Conservation (phyloP, 1,140 invertebrate species). For the Ganaspis sp. region DNA sequence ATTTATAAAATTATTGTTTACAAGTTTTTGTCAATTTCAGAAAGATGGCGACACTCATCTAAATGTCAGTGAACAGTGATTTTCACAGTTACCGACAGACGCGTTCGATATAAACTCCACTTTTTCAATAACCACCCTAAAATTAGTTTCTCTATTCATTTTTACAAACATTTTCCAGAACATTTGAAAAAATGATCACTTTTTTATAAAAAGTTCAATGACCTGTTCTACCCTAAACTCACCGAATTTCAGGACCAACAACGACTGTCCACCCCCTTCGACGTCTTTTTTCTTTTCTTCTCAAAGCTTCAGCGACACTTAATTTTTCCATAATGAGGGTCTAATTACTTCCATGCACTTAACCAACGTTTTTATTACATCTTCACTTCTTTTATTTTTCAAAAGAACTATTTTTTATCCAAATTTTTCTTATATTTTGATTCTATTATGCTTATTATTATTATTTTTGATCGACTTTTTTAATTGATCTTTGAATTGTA, state of each 20-base stretch:
- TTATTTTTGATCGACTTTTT: too few relatives aligned
- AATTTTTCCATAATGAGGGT: conserved; percentile 69
- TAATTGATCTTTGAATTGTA: too few relatives aligned
- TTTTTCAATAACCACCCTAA: background rate
- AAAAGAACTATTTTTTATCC: background rate
- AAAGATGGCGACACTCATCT: conserved; percentile 12
- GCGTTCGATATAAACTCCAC: background rate
- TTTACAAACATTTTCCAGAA: background rate
- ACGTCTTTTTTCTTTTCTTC: conserved; percentile 75
- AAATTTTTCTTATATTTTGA: too few relatives aligned
- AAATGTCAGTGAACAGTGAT: background rate
- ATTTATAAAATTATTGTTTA: background rate
- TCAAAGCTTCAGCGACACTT: conserved; percentile 70
- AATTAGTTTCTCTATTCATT: background rate
- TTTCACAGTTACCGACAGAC: conserved; percentile 1
- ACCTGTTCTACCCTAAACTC: conserved; percentile 54
- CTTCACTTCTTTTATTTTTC: background rate
- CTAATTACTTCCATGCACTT: background rate
- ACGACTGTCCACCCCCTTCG: conserved; percentile 81
- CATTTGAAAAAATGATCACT: background rate
- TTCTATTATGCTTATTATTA: too few relatives aligned
- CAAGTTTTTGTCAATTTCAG: background rate
- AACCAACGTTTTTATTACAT: background rate
- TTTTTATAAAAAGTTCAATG: background rate
- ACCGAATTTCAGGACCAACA: conserved; percentile 80